Evolutionary conservation across 1,140 invertebrate genomes (phyloP), one percentile per base, ranked within the genome.

Genomic region (Penaeus chinensis): DNA sequence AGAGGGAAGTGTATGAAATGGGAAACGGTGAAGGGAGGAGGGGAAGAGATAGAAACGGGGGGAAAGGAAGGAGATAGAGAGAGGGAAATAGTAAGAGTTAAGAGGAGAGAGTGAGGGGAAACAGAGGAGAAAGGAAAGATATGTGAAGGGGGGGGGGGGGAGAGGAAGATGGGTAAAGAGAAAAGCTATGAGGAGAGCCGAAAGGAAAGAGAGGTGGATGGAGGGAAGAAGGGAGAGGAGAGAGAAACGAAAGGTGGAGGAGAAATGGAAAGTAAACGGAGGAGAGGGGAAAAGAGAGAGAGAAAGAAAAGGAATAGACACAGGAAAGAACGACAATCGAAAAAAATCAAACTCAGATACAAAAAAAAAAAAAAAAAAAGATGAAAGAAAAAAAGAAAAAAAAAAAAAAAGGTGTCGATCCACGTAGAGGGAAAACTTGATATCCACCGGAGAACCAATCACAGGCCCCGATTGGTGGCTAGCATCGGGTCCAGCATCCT

Each of bases 151-250:
- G 54, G 10, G 62, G 37, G 79, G 16, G 54, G 13, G 3, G 32
- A 76, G 18, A 32, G 32, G 16, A 27, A 76, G 24, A 32, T 16
- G 32, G 22, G 61, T n/a, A n/a, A 42, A 66, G 71, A 37, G n/a
- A 47, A 71, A 66, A n/a, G 20, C 37, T 61, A n/a, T 32, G 42
- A 76, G 42, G 71, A 76, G 74, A 78, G 84, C 27, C 60, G 54
- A 19, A 74, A 69, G 76, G 82, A 69, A 27, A 54, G 82, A 69
- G n/a, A 54, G 66, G 60, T 22, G 42, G 54, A 61, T 22, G 54
- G 69, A 74, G 54, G 54, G 69, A 77, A 27, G 11, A 62, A 10
- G 71, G 62, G 24, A 27, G 32, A 60, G 54, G 47, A 27, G 47
- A 32, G 22, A 60, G 47, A 18, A 60, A 32, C 19, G 27, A 13